phyloP scores from a whole-genome alignment of 2,797 vertebrate species.

The Luscinia luscinia region DNA sequence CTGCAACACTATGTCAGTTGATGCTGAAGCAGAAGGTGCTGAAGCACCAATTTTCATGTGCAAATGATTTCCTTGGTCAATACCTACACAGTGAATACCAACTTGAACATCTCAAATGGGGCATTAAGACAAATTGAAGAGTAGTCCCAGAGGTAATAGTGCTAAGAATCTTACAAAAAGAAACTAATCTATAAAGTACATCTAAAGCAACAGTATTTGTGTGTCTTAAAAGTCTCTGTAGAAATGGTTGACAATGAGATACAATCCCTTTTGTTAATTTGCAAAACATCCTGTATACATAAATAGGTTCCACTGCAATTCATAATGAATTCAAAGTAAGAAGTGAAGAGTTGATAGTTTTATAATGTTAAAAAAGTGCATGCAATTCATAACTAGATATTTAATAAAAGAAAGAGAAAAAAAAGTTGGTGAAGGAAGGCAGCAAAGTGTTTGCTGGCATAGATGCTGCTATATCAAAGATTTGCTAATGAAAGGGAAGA shows the following conservation, averaged over 20 bases:
- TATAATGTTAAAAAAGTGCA: background rate
- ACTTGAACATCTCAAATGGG: background rate
- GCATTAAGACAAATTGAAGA: background rate
- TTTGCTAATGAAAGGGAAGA: background rate
- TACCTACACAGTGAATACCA: background rate
- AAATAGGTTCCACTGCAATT: background rate
- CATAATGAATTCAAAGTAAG: background rate
- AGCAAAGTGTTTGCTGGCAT: background rate
- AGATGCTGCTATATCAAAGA: background rate
- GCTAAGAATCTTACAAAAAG: background rate
- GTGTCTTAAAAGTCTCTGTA: background rate
- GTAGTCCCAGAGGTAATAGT: background rate
- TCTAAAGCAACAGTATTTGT: background rate
- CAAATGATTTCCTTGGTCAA: background rate
- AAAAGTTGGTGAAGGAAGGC: background rate
- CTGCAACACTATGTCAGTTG: background rate
- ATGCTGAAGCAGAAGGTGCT: background rate
- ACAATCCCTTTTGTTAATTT: background rate
- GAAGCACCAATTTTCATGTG: background rate
- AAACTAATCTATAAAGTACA: background rate
- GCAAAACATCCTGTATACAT: background rate
- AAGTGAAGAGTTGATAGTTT: background rate
- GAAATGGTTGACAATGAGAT: background rate
- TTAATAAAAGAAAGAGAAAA: background rate
- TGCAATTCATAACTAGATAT: background rate